phyloP scores from a whole-genome alignment of 2,113 vertebrate species.

The Gopherus evgoodei region DNA sequence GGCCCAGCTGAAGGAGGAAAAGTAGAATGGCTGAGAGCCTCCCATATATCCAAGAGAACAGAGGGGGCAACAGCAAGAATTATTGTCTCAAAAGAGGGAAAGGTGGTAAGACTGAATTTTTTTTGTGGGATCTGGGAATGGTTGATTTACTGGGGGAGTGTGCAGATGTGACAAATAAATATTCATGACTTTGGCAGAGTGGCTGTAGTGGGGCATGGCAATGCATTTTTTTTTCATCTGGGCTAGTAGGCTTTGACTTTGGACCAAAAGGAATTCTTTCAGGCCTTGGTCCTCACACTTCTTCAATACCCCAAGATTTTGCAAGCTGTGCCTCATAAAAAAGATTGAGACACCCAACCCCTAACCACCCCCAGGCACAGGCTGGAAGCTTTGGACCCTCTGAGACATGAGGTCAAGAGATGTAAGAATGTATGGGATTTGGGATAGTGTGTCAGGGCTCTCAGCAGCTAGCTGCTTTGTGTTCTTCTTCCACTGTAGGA shows the following conservation, averaged over 20 bases:
- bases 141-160: background rate
- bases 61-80: background rate
- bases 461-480: background rate
- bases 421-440: background rate
- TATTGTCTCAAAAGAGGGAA: background rate
- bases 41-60: background rate
- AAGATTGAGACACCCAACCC: background rate
- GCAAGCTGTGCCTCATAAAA: background rate
- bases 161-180: background rate
- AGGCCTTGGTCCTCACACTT: background rate
- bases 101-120: background rate
- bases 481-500: background rate
- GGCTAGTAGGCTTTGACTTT: background rate
- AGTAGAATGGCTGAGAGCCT: background rate
- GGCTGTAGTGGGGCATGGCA: background rate
- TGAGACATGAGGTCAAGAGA: background rate
- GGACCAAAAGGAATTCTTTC: background rate
- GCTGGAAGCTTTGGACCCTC: background rate
- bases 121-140: background rate
- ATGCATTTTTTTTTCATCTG: background rate
- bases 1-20: background rate
- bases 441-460: background rate
- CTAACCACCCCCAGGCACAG: background rate
- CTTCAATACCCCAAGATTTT: background rate
- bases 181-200: background rate